phyloP scores from a whole-genome alignment of 2,888 invertebrate genomes.

The Epiblema foenella region DNA sequence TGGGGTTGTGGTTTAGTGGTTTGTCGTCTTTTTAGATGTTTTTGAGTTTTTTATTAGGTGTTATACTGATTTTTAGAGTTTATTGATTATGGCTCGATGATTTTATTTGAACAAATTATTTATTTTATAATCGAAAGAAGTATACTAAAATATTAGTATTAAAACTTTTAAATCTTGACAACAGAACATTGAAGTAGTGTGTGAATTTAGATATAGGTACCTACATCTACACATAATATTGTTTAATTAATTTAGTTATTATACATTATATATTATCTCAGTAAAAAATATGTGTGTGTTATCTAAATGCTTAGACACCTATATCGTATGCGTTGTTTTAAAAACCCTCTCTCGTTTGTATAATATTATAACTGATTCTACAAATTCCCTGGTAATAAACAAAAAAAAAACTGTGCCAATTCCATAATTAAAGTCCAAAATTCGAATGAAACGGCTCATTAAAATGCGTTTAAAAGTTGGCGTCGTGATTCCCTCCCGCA shows the following conservation, averaged over 20 bases:
- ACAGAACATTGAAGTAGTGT: too few relatives aligned
- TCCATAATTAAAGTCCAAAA: slow-evolving; percentile 41
- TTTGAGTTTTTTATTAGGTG: slow-evolving; percentile 16
- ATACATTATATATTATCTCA: too few relatives aligned
- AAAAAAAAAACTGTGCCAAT: slow-evolving; percentile 27
- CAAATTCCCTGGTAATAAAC: not conserved
- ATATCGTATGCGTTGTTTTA: not conserved
- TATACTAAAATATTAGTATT: too few relatives aligned
- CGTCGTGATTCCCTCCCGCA: slow-evolving; percentile 72
- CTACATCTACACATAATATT: too few relatives aligned
- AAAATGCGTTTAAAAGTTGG: slow-evolving; percentile 73
- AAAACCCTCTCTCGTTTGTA: not conserved
- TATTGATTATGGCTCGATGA: not conserved
- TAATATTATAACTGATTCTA: not conserved
- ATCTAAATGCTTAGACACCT: too few relatives aligned
- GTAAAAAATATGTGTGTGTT: too few relatives aligned
- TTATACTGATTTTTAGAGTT: slow-evolving; percentile 9
- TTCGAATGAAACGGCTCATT: slow-evolving; percentile 69
- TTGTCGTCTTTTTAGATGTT: slow-evolving; percentile 43
- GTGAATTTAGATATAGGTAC: too few relatives aligned
- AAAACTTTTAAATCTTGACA: too few relatives aligned
- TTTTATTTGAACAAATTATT: slow-evolving; percentile 2
- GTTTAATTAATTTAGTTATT: too few relatives aligned
- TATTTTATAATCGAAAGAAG: not conserved
- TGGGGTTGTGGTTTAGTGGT: slow-evolving; percentile 56